Evolutionary conservation across 2,888 invertebrate genomes (phyloP), one percentile per base, ranked within the genome.

Genomic region (Protonemura montana): DNA sequence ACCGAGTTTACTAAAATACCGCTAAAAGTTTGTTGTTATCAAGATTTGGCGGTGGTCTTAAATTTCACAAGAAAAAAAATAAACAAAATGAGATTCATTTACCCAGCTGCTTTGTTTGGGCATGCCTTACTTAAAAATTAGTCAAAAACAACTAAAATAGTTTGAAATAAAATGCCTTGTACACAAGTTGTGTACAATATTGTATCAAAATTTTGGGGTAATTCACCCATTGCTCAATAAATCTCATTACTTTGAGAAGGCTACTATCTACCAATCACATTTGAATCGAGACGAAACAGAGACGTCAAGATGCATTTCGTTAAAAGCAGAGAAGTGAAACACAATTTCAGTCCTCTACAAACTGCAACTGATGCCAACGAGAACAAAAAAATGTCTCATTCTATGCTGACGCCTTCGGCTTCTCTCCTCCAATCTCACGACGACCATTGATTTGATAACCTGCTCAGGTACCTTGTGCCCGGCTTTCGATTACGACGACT

Each of bases 71-170:
- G n/a, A n/a, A 3, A 59, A 59, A 21, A 59, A 59, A 59, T 21
- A 59, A 59, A 59, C 3, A 10, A 35, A 6, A 35, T 35, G 35
- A 35, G 35, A 35, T 35, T 35, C 3, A 35, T 35, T n/a, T 10
- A 3, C 35, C 35, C 35, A 35, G 35, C 35, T 35, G 35, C 35
- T 35, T 10, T 59, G 59, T 59, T 59, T 59, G 59, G 59, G 59
- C 59, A 16, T 2, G 7, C 59, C 59, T 59, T 35, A 10, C 35
- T 35, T 35, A 59, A 21, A 59, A 59, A 59, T 59, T 59, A 59
- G 59, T 59, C 21, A 59, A 59, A 59, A 59, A 59, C 59, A 59
- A 59, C 59, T 59, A 59, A 59, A 59, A 59, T 59, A 59, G 59
- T 16, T 21, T 21, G 16, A 2, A 59, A 21, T 59, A 16, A 21